These are phyloP conservation scores for Drosophila prosaltans DNA, from an alignment of 1,140 invertebrate genomes.

Conservation along the genomic window DNA sequence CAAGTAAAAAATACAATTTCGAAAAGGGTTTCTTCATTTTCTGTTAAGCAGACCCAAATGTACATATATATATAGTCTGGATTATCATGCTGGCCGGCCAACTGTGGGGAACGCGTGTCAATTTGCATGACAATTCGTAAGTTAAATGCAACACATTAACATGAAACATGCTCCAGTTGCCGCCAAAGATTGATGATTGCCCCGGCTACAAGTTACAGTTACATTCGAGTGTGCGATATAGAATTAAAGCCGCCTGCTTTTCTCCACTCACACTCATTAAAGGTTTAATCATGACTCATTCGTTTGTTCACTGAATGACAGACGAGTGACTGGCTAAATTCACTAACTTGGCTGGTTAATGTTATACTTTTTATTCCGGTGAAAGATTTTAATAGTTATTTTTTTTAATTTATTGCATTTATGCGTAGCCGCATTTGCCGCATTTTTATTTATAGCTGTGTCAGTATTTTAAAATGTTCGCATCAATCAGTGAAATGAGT, in stretches of 20 bases:
- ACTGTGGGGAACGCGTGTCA: conserved; percentile 34
- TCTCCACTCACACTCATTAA: conserved; percentile 11
- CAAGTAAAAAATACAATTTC: not conserved
- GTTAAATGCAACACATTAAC: conserved; percentile 43
- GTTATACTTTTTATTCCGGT: conserved; percentile 36
- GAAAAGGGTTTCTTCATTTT: not conserved
- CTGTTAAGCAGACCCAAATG: not conserved
- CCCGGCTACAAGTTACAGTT: conserved; percentile 35
- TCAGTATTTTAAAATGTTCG: conserved; percentile 67
- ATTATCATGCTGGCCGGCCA: conserved; percentile 14
- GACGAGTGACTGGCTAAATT: not conserved
- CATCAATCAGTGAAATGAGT: conserved; percentile 80
- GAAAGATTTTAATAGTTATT: conserved; percentile 77
- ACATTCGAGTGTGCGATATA: conserved; percentile 21
- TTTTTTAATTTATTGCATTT: conserved; percentile 74
- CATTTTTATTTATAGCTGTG: conserved; percentile 70
- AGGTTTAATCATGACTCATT: conserved; percentile 48
- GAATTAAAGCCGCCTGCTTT: not conserved
- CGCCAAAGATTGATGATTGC: conserved; percentile 35
- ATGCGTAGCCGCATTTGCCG: conserved; percentile 61
- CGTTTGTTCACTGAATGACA: conserved; percentile 1
- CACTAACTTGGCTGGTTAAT: not conserved
- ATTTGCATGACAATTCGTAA: conserved; percentile 52
- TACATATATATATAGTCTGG: not conserved
- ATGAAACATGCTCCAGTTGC: conserved; percentile 35